A percentile compares a stretch with the other conserved stretches of the same genome.
Conservation (phyloP, 2,113 vertebrate genomes). For the Pontoporia blainvillei region DNA sequence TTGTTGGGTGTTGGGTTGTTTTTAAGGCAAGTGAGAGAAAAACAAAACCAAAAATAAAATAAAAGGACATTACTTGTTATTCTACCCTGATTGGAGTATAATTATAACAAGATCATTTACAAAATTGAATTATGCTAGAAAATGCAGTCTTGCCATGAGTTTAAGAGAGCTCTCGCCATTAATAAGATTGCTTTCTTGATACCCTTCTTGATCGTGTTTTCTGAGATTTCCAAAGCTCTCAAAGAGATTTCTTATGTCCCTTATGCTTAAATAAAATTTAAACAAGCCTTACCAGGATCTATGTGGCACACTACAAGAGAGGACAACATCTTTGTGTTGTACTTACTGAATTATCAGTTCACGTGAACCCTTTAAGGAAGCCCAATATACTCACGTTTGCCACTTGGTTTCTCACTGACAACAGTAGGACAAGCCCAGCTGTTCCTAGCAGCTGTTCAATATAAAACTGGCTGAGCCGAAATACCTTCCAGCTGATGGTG, state of each 20-base stretch:
- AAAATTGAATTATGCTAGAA: not conserved
- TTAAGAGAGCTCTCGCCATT: not conserved
- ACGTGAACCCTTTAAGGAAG: not conserved
- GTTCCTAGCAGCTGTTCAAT: not conserved
- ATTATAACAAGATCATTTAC: not conserved
- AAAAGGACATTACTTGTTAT: not conserved
- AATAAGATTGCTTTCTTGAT: not conserved
- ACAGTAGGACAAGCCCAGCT: not conserved
- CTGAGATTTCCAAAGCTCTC: constrained; percentile 24
- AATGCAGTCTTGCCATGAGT: not conserved
- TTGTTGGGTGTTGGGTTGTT: not conserved
- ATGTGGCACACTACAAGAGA: not conserved
- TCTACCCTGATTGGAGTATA: not conserved
- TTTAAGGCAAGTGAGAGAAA: constrained; percentile 4
- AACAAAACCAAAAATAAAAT: not conserved
- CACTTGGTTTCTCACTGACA: not conserved
- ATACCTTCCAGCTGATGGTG: not conserved
- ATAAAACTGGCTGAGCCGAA: not conserved
- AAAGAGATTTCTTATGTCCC: not conserved
- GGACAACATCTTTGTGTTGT: not conserved
- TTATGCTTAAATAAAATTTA: not conserved
- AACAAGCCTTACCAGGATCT: not conserved
- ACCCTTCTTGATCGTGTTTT: not conserved
- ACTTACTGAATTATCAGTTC: not conserved
- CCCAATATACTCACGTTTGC: not conserved